Base-by-base conservation (phyloP, 2,888 invertebrate genomes). In the Lottia scabra region DNA sequence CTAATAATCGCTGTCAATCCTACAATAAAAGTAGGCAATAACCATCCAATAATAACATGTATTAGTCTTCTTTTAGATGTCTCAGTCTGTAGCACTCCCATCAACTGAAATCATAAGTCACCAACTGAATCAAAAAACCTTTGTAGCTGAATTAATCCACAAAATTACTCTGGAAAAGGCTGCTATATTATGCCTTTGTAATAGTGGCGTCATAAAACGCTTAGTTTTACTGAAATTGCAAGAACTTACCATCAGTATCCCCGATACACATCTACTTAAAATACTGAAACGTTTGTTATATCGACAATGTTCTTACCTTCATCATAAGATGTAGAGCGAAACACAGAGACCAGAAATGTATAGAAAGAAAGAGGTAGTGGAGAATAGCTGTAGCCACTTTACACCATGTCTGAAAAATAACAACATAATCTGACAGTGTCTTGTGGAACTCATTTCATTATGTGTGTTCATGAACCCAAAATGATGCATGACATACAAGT, bases 301-400 rank as follows among this genome's bases (percentile, higher is more conserved):
- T 38, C 38, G 38, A 6, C 38, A 38, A 38, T 38, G 5, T 10
- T 46, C 65, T 70, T 79, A 85, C 85, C 83, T 82, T 85, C 16
- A 81, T 74, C 66, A 81, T 73, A 12, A 85, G 74, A 48, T 85
- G 81, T 0, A 82, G 13, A 0, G 80, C 82, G 71, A 79, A 84
- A 10, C 80, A 75, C 8, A 85, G 66, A 2, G 83, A 80, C 71
- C 81, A 79, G 71, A 79, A 83, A 67, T 81, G 83, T 10, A 84
- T 70, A 67, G 80, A 75, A 44, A 83, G 74, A 70, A 83, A 85
- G 64, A 83, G 76, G 70, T 83, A 85, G 62, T 84, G 83, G 8
- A 83, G 70, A 2, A 81, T 70, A 15, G 75, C 78, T 2, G 85
- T 79, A 0, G 85, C 82, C 26, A 80, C 77, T 66, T 81, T 83